These are phyloP conservation scores for Romanomermis culicivorax DNA, from an alignment of 2,888 invertebrate species.

Conservation along the genomic window DNA sequence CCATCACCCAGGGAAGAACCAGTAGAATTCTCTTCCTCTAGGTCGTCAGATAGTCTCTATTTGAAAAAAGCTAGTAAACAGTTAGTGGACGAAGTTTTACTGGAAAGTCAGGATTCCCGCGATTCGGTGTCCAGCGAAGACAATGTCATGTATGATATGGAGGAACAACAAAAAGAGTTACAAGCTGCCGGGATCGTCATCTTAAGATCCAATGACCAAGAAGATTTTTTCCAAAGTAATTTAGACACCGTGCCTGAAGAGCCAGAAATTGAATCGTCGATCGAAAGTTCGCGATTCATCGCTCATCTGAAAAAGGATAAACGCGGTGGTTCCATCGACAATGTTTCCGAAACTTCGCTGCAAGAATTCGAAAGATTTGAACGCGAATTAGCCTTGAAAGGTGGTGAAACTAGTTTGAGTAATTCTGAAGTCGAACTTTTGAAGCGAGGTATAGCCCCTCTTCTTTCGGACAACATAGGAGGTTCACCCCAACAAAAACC, in stretches of 20 bases:
- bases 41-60: constrained; percentile 1
- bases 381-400: constrained; percentile 15
- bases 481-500: constrained; percentile 5
- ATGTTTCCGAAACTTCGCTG: constrained; percentile 11
- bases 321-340: constrained; percentile 6
- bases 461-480: constrained; percentile 13
- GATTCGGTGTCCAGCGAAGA: neutral
- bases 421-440: constrained; percentile 20
- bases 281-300: neutral
- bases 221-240: constrained; percentile 8
- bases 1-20: neutral
- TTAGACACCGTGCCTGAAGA: constrained; percentile 21
- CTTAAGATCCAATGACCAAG: neutral
- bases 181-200: neutral
- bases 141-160: neutral
- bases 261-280: constrained; percentile 13
- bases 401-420: constrained; percentile 19
- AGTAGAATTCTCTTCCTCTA: neutral
- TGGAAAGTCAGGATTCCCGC: neutral
- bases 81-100: neutral
- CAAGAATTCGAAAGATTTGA: constrained; percentile 26
- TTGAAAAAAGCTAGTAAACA: neutral
- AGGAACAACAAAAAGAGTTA: neutral
- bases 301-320: neutral
- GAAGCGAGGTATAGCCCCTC: neutral